Conservation (phyloP, 2,113 vertebrate species). For the Dasyprocta punctata region DNA sequence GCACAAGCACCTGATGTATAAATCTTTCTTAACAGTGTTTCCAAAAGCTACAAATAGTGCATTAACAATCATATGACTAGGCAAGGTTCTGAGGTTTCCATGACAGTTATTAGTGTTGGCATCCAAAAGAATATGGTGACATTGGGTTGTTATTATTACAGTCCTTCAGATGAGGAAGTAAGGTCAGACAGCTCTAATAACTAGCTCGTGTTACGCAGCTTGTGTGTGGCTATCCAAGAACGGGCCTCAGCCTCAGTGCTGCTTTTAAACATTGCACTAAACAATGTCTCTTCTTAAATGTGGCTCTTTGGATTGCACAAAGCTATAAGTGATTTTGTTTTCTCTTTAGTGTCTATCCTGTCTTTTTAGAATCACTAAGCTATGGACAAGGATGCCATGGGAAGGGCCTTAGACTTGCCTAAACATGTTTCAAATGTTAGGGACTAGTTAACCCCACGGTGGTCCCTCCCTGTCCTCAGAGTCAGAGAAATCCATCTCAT, state of each 20-base stretch:
- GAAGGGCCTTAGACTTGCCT: background rate
- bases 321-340: background rate
- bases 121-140: background rate
- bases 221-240: background rate
- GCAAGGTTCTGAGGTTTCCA: background rate
- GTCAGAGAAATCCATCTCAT: background rate
- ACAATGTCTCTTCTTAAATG: background rate
- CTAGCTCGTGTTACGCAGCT: background rate
- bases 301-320: background rate
- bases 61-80: background rate
- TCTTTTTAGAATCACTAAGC: background rate
- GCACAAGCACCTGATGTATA: background rate
- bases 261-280: background rate
- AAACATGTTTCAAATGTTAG: background rate
- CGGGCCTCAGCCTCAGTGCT: background rate
- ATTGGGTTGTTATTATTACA: background rate
- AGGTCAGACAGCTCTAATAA: background rate
- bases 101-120: background rate
- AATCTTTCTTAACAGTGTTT: background rate
- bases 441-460: background rate
- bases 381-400: background rate
- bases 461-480: background rate
- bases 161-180: no score
- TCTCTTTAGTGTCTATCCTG: background rate
- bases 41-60: background rate